These are phyloP conservation scores for Chamaedrilus cognettii DNA, from an alignment of 2,888 invertebrate genomes.

Conservation along the genomic window DNA sequence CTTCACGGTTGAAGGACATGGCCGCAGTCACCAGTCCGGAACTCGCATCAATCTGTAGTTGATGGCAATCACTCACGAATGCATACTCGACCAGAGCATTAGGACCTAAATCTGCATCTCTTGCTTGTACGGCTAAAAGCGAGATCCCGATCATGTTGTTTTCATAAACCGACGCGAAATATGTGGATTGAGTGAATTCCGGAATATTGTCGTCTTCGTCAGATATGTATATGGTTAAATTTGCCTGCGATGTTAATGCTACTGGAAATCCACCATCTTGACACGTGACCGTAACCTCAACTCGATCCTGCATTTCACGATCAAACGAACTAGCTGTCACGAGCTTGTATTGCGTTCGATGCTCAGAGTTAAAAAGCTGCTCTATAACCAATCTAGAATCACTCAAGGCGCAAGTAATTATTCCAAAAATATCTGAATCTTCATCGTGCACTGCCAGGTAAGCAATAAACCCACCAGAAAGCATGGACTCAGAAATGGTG, in stretches of 20 bases:
- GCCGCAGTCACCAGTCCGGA: background rate
- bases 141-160: background rate
- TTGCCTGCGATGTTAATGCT: background rate
- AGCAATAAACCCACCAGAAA: background rate
- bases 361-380: constrained; percentile 6
- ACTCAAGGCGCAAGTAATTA: background rate
- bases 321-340: constrained; percentile 17
- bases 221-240: constrained; percentile 12
- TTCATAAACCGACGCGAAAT: background rate
- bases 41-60: background rate
- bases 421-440: background rate
- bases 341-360: constrained; percentile 19
- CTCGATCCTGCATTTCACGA: constrained; percentile 5
- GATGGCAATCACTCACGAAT: background rate
- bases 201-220: constrained; percentile 23
- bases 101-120: background rate
- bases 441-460: background rate
- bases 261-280: background rate
- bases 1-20: background rate
- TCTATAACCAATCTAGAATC: constrained; percentile 14
- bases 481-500: background rate
- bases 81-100: constrained; percentile 4
- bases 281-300: constrained; percentile 13
- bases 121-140: constrained; percentile 1
- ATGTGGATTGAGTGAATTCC: constrained; percentile 3